These are phyloP conservation scores for Rhinogobio ventralis DNA, from an alignment of 2,797 vertebrate genomes.

Conservation along the genomic window DNA sequence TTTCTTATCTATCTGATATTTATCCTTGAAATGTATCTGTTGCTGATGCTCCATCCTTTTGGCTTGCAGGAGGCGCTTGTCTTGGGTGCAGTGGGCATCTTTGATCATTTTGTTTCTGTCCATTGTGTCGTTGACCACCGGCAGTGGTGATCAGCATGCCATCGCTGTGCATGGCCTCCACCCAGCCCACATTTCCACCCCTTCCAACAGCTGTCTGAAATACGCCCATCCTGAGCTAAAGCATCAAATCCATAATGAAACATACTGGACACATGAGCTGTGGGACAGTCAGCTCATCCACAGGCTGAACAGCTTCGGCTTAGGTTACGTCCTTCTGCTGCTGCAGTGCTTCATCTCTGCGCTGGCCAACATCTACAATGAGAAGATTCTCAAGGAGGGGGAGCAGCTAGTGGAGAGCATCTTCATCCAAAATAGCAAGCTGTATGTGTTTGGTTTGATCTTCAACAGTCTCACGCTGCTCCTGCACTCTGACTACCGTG, in stretches of 20 bases:
- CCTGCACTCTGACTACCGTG: conserved; percentile 80
- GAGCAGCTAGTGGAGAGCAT: conserved; percentile 91
- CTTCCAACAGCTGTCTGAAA: conserved; percentile 89
- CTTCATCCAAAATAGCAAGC: conserved; percentile 95
- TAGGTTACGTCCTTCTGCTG: conserved; percentile 91
- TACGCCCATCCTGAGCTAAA: conserved; percentile 75
- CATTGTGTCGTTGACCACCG: conserved; percentile 88
- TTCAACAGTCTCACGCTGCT: conserved; percentile 90
- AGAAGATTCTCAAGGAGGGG: conserved; percentile 97
- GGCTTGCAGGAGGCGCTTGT: conserved; percentile 85
- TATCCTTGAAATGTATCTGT: neutral
- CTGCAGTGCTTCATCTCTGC: conserved; percentile 94
- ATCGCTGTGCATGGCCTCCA: conserved; percentile 81
- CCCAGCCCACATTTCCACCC: conserved; percentile 77
- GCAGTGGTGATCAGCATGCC: conserved; percentile 80
- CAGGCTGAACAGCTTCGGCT: conserved; percentile 81
- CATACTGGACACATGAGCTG: conserved; percentile 69
- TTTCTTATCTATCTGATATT: neutral
- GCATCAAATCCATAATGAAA: conserved; percentile 70
- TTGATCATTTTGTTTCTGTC: conserved; percentile 92
- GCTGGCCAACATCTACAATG: conserved; percentile 98
- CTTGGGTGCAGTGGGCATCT: conserved; percentile 94
- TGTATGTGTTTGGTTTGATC: conserved; percentile 90
- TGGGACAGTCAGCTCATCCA: conserved; percentile 80
- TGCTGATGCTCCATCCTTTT: conserved; percentile 5